Percentiles rank a stretch among this genome's conserved stretches.
Conservation (phyloP, 2,888 invertebrate species). For the Anticlea derivata region DNA sequence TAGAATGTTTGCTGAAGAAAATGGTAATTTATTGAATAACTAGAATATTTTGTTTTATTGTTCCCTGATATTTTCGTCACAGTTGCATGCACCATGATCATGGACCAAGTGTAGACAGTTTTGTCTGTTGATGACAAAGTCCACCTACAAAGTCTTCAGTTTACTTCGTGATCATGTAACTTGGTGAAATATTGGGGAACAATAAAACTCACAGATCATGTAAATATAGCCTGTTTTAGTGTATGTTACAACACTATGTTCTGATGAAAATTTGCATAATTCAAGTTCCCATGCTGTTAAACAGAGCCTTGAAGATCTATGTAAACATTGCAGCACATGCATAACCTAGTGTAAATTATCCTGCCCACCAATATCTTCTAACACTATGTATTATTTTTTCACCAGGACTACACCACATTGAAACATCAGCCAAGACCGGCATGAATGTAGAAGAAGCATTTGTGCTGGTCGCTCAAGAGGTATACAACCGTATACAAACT, state of each 20-base stretch:
- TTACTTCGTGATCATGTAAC: too few relatives aligned
- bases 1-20: conserved; percentile 94
- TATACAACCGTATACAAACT: conserved; percentile 93
- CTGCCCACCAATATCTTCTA: background rate
- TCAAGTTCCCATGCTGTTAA: too few relatives aligned
- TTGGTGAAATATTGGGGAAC: too few relatives aligned
- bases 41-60: too few relatives aligned
- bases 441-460: conserved; percentile 97
- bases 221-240: too few relatives aligned
- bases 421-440: conserved; percentile 97
- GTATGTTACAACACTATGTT: too few relatives aligned
- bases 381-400: conserved; percentile 26
- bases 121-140: too few relatives aligned
- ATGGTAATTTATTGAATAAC: conserved; percentile 85
- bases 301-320: conserved; percentile 7
- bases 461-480: conserved; percentile 94
- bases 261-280: conserved; percentile 12
- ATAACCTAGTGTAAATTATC: background rate
- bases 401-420: conserved; percentile 92
- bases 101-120: too few relatives aligned
- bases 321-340: background rate
- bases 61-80: too few relatives aligned
- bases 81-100: too few relatives aligned
- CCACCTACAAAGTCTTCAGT: background rate
- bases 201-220: too few relatives aligned